phyloP scores from a whole-genome alignment of 2,888 invertebrate genomes.

The Hypselothyrea guttata region DNA sequence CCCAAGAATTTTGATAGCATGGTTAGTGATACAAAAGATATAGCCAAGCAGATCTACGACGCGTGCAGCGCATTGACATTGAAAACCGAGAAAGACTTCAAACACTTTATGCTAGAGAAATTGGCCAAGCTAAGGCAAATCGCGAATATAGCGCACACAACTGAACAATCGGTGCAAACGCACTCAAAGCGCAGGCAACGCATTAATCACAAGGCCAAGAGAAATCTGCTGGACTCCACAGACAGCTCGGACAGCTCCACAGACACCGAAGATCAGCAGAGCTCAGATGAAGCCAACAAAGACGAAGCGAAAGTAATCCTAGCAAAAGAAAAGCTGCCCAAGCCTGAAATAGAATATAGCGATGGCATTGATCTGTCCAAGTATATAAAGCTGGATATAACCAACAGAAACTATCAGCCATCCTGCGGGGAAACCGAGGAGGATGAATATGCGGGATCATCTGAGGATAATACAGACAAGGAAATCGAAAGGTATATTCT shows the following conservation, averaged over 20 bases:
- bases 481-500: constrained; percentile 76
- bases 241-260: constrained; percentile 50
- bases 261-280: constrained; percentile 13
- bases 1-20: constrained; percentile 2
- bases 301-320: background rate
- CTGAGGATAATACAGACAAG: constrained; percentile 72
- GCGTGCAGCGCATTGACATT: constrained; percentile 54
- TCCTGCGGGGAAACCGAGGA: constrained; percentile 62
- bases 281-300: background rate
- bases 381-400: constrained; percentile 68
- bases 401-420: constrained; percentile 44
- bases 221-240: constrained; percentile 47
- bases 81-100: constrained; percentile 48
- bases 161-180: constrained; percentile 49
- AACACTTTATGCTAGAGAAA: constrained; percentile 54
- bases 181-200: constrained; percentile 36
- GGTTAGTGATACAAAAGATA: constrained; percentile 49
- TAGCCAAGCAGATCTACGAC: constrained; percentile 61
- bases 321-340: constrained; percentile 4
- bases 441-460: constrained; percentile 38
- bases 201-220: constrained; percentile 61
- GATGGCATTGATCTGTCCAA: constrained; percentile 69
- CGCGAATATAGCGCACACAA: constrained; percentile 13
- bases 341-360: constrained; percentile 48
- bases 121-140: constrained; percentile 51